phyloP scores from a whole-genome alignment of 2,797 vertebrate species.

The Cichlasoma orientale region DNA sequence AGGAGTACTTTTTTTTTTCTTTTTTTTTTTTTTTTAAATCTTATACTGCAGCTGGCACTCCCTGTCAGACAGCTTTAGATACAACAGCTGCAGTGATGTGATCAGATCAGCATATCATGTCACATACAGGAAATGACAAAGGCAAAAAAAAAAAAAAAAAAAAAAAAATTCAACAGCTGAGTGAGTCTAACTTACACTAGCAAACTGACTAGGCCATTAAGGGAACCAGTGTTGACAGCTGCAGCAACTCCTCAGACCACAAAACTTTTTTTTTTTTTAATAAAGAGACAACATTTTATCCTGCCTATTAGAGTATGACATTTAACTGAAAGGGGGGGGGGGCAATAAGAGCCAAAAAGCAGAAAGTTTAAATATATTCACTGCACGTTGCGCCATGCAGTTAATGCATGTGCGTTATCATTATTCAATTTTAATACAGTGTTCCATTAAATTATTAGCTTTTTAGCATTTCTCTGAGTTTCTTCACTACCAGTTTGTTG shows the following conservation, averaged over 20 bases:
- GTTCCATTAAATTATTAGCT: too few species aligned
- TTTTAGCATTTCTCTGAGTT: too few species aligned
- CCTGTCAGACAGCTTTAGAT: slow-evolving; percentile 15
- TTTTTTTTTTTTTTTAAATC: neutral
- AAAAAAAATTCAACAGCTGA: neutral
- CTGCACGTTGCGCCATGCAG: too few species aligned
- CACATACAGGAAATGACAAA: slow-evolving; percentile 7
- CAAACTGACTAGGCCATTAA: neutral
- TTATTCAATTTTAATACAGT: too few species aligned
- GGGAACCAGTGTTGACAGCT: neutral
- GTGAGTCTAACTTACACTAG: neutral
- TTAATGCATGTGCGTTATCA: too few species aligned
- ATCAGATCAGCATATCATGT: slow-evolving; percentile 1
- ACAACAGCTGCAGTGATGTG: slow-evolving; percentile 22
- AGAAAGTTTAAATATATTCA: too few species aligned
- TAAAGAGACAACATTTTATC: too few species aligned
- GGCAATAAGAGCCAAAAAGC: too few species aligned
- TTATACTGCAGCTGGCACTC: slow-evolving; percentile 9
- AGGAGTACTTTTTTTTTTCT: neutral
- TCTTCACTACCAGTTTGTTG: too few species aligned
- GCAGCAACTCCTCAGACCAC: neutral
- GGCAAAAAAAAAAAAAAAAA: neutral
- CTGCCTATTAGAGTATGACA: too few species aligned
- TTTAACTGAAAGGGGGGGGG: too few species aligned
- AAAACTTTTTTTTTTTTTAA: neutral